Evolutionary conservation across 2,113 vertebrate genomes (phyloP).

Genomic region (Hiodon tergisus): DNA sequence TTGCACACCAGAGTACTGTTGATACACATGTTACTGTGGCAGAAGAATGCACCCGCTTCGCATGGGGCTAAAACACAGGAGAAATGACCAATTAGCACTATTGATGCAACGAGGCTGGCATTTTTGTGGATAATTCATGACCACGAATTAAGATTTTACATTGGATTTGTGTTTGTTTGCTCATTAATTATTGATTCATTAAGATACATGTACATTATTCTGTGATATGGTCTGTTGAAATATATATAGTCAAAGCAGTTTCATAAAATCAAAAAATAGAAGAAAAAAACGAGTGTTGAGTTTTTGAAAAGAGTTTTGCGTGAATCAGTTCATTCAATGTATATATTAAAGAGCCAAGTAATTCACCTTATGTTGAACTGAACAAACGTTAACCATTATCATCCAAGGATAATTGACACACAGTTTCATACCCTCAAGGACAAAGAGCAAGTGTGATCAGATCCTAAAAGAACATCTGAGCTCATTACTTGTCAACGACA

Average conservation of each 20-base stretch:
- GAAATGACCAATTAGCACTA: neutral
- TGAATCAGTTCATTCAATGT: neutral
- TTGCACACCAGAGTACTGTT: slow-evolving; percentile 97
- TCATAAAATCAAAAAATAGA: neutral
- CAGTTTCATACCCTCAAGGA: too few relatives aligned
- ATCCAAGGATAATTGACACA: too few relatives aligned
- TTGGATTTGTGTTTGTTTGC: neutral
- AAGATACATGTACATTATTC: slow-evolving; percentile 34
- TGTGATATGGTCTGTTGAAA: slow-evolving; percentile 49
- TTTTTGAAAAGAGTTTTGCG: neutral
- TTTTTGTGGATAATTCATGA: neutral
- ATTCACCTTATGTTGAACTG: neutral
- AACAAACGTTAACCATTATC: neutral
- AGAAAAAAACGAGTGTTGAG: too few relatives aligned
- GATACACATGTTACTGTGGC: slow-evolving; percentile 49
- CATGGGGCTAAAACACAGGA: slow-evolving; percentile 76
- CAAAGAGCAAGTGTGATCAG: too few relatives aligned
- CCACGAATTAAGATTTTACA: too few relatives aligned
- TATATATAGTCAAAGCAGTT: slow-evolving; percentile 35
- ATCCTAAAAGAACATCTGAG: neutral
- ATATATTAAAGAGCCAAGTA: neutral
- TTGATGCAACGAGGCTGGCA: neutral
- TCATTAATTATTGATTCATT: neutral
- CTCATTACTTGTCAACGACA: neutral
- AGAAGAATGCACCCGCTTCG: slow-evolving; percentile 92